A percentile compares a stretch with the other conserved stretches of the same genome.
These are phyloP conservation scores for Carpatolechia fugitivella DNA, from an alignment of 2,888 invertebrate species.

Conservation along the genomic window DNA sequence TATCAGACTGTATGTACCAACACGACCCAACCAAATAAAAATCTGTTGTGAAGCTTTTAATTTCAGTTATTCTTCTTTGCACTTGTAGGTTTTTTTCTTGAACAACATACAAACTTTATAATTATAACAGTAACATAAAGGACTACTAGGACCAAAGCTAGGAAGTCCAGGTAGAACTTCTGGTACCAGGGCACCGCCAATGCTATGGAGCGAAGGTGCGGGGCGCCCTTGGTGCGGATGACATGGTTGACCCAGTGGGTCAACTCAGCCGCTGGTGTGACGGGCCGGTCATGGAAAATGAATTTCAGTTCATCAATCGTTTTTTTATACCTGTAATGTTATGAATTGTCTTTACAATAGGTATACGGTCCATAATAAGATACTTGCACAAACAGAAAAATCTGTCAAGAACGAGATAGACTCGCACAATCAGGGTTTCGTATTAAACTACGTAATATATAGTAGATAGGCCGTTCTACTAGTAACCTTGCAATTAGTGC, in stretches of 20 bases:
- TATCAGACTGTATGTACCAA: too few relatives aligned
- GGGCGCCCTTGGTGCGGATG: conserved; percentile 74
- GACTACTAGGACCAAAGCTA: neutral
- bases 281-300: conserved; percentile 57
- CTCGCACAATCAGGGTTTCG: too few relatives aligned
- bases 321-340: conserved; percentile 31
- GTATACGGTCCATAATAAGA: too few relatives aligned
- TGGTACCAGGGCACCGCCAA: conserved; percentile 38
- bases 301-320: conserved; percentile 35
- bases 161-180: conserved; percentile 47
- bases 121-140: neutral
- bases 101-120: neutral
- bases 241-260: conserved; percentile 84
- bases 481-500: too few relatives aligned
- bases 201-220: conserved; percentile 56
- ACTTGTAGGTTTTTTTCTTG: neutral
- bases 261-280: conserved; percentile 78
- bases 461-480: too few relatives aligned
- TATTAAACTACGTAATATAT: neutral
- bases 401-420: too few relatives aligned
- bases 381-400: neutral
- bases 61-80: neutral
- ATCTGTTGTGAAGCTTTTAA: neutral
- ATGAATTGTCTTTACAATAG: too few relatives aligned
- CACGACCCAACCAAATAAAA: too few relatives aligned